Conservation (phyloP, 1,140 invertebrate genomes). For the Callitettix versicolor region DNA sequence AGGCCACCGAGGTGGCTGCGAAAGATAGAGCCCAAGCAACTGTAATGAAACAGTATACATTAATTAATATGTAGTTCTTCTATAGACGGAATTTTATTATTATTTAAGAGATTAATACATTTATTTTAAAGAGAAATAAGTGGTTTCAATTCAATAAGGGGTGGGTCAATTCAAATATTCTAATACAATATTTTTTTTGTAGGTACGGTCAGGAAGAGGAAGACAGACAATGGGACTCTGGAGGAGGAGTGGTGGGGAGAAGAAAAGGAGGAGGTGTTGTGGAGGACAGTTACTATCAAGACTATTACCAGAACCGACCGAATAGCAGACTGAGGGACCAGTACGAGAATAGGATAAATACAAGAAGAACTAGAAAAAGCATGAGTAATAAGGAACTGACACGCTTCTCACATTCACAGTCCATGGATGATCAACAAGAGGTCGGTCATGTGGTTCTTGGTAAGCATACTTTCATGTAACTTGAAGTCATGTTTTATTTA, state of each 20-base stretch:
- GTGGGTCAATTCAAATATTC: too few relatives aligned
- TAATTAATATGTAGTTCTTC: neutral
- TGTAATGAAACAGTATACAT: too few relatives aligned
- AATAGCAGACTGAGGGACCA: too few relatives aligned
- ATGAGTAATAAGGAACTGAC: neutral
- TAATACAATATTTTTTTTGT: neutral
- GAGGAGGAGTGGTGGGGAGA: conserved; percentile 32
- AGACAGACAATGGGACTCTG: conserved; percentile 57
- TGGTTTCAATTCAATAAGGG: too few relatives aligned
- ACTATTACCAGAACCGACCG: neutral
- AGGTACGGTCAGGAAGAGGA: conserved; percentile 53
- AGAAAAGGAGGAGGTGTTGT: too few relatives aligned
- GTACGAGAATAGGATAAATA: conserved; percentile 23
- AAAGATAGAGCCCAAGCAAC: too few relatives aligned
- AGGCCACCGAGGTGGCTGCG: too few relatives aligned
- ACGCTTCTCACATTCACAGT: neutral
- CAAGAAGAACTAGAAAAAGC: neutral
- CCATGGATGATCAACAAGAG: conserved; percentile 2
- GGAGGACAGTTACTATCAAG: conserved; percentile 5
- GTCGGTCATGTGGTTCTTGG: neutral
- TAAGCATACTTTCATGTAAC: neutral
- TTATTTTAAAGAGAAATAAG: too few relatives aligned
- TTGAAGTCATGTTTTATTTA: neutral
- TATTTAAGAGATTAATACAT: neutral
- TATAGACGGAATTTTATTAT: too few relatives aligned